Conservation (phyloP, 2,888 invertebrate genomes). For the Eupithecia abbreviata region DNA sequence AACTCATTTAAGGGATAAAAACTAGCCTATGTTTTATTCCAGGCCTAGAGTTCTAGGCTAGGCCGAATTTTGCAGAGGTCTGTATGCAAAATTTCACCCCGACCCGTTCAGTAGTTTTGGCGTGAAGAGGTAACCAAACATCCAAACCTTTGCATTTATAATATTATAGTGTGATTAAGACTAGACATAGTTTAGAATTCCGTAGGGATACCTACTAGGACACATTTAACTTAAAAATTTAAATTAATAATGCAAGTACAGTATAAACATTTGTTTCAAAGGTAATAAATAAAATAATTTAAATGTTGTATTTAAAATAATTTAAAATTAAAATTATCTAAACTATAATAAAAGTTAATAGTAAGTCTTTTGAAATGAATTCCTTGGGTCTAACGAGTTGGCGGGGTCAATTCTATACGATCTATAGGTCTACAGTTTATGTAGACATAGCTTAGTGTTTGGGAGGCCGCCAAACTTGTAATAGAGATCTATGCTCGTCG, state of each 20-base stretch:
- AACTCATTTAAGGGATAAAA: no score
- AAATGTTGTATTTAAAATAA: no score
- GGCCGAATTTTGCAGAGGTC: no score
- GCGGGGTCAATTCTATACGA: constrained; percentile 4
- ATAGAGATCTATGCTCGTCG: constrained; percentile 50
- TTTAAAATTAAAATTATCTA: neutral
- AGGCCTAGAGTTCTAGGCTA: no score
- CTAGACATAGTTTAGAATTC: neutral
- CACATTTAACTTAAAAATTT: neutral
- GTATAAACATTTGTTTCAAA: neutral
- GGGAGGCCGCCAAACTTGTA: constrained; percentile 49
- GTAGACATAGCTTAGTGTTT: constrained; percentile 41
- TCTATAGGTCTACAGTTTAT: neutral
- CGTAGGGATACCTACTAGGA: neutral
- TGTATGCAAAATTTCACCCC: no score
- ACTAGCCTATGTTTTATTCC: no score
- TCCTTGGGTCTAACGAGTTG: neutral
- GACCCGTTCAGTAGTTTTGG: no score
- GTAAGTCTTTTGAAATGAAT: neutral
- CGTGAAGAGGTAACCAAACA: no score
- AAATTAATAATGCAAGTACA: neutral
- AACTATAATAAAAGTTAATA: neutral
- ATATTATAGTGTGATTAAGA: no score
- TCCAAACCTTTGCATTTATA: no score
- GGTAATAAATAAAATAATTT: neutral